phyloP scores from a whole-genome alignment of 92 coral and sea anemone species.

The Palythoa grandiflora region DNA sequence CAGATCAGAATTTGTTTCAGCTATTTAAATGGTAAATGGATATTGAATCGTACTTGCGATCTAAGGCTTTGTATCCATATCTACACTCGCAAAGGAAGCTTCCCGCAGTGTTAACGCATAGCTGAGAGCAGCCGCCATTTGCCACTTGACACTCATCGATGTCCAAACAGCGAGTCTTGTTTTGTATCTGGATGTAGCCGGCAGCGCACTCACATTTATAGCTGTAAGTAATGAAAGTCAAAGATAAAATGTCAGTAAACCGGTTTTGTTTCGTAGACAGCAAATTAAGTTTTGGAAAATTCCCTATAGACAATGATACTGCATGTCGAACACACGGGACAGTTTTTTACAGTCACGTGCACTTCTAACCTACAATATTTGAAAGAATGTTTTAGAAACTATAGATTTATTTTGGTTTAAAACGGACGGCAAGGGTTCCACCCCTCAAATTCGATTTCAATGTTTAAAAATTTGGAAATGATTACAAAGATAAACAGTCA shows the following conservation, averaged over 20 bases:
- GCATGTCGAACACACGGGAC: too few relatives aligned
- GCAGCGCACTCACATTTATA: slow-evolving; percentile 84
- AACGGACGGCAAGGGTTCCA: too few relatives aligned
- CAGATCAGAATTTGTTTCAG: neutral
- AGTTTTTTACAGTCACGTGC: too few relatives aligned
- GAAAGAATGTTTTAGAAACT: too few relatives aligned
- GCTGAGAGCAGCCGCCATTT: slow-evolving; percentile 95
- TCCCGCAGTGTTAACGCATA: slow-evolving; percentile 91
- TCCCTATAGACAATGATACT: too few relatives aligned
- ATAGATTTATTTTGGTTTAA: too few relatives aligned
- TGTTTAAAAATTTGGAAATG: too few relatives aligned
- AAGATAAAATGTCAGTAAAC: neutral
- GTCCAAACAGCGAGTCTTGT: slow-evolving; percentile 84
- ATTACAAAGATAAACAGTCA: too few relatives aligned
- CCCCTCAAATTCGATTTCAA: too few relatives aligned
- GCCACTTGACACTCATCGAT: slow-evolving; percentile 86
- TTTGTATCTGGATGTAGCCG: slow-evolving; percentile 75
- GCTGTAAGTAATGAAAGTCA: slow-evolving; percentile 45
- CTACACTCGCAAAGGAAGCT: slow-evolving; percentile 84
- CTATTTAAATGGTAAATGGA: neutral
- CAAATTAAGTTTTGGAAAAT: too few relatives aligned
- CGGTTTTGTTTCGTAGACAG: too few relatives aligned
- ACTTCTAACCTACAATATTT: too few relatives aligned
- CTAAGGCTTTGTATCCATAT: slow-evolving; percentile 86
- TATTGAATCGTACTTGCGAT: slow-evolving; percentile 69